Base-by-base conservation (phyloP, 2,888 invertebrate species). In the Rhagonycha fulva region DNA sequence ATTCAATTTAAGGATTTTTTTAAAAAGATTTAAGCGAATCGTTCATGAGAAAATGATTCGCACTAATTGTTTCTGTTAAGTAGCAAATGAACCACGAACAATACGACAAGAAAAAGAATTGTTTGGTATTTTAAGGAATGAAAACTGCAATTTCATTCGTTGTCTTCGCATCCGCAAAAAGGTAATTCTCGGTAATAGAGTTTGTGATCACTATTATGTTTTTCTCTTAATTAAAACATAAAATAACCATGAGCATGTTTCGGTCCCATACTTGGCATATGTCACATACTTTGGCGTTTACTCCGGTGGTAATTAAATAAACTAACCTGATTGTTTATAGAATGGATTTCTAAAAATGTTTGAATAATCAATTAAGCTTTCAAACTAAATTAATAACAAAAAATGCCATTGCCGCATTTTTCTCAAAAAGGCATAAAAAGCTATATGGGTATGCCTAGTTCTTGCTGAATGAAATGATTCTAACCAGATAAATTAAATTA, bases 181-280 rank as follows among this genome's bases (percentile, higher is more conserved):
- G 74, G 70, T 72, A 75, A 75, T 81, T 81, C 80, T 74, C 73
- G 70, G 81, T 81, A 66, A 66, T 66, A 81, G 72, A 74, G 76
- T 73, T 78, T 74, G 68, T 76, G 72, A 83, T 82, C 81, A 82
- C 84, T 83, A 84, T 85, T 84, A 84, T 83, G 84, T 85, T 85
- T 85, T 86, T 86, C 84, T 82, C 83, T 86, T 86, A 86, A 86
- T 86, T 86, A 86, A 86, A 86, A 86, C 85, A 86, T 86, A 86
- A 86, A 86, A 86, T 85, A 83, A 84, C 83, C 83, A 83, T 84
- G 85, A 84, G 84, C 82, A 76, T 79, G 78, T 76, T 81, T 80
- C 75, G 77, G 76, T 78, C 70, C 76, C 80, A 80, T 81, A 78
- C 74, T 77, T 81, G 79, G 77, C 79, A 76, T 81, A 76, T 76